These are phyloP conservation scores for Bothrops jararaca DNA, from an alignment of 2,113 vertebrate genomes.

Conservation along the genomic window DNA sequence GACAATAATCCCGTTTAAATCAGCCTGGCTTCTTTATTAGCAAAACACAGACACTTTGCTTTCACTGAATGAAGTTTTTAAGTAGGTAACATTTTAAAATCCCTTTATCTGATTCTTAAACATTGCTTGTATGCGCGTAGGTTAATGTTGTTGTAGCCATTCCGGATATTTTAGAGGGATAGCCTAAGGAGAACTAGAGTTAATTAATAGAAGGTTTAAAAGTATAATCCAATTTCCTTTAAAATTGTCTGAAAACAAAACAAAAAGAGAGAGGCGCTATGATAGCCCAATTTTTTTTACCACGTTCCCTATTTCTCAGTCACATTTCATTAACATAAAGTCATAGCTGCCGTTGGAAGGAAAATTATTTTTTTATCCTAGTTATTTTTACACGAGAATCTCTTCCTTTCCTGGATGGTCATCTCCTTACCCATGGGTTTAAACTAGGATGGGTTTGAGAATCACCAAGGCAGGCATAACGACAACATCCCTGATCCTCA, in stretches of 20 bases:
- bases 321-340: neutral
- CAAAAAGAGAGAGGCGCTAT: neutral
- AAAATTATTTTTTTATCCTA: neutral
- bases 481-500: neutral
- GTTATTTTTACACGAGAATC: too few relatives aligned
- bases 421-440: neutral
- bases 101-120: neutral
- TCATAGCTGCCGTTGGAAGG: neutral
- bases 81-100: neutral
- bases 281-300: neutral
- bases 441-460: neutral
- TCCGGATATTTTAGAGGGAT: neutral
- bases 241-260: neutral
- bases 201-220: neutral
- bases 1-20: neutral
- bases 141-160: neutral
- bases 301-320: neutral
- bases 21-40: neutral
- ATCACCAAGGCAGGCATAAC: neutral
- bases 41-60: neutral
- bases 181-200: neutral
- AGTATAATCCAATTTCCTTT: neutral
- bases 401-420: neutral
- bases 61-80: neutral
- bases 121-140: neutral